These are phyloP conservation scores for Drosophila seguyi DNA, from an alignment of 1,140 invertebrate genomes.

Conservation along the genomic window DNA sequence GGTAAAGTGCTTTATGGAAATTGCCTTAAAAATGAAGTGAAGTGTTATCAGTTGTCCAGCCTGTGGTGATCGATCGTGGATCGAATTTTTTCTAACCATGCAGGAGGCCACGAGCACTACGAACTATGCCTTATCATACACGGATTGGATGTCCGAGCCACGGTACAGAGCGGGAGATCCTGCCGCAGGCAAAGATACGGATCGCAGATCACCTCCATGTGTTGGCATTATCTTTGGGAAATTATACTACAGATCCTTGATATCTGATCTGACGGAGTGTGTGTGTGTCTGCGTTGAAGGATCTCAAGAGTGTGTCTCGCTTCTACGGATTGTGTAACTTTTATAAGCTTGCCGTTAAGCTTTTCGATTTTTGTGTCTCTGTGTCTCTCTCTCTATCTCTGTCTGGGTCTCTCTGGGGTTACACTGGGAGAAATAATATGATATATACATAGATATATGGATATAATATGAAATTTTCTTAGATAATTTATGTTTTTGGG, in stretches of 20 bases:
- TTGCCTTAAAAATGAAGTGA: constrained; percentile 23
- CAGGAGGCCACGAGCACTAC: constrained; percentile 67
- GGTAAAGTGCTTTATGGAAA: constrained; percentile 24
- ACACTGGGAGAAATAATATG: neutral
- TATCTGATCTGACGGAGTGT: neutral
- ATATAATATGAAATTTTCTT: neutral
- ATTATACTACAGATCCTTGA: neutral
- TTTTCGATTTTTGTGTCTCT: constrained; percentile 18
- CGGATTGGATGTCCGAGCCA: constrained; percentile 72
- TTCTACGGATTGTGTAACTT: constrained; percentile 54
- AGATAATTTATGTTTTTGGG: neutral
- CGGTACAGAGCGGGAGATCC: constrained; percentile 41
- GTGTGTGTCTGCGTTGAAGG: constrained; percentile 25
- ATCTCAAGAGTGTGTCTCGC: constrained; percentile 27
- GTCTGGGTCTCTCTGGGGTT: neutral
- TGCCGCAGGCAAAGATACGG: constrained; percentile 9
- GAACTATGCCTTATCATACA: constrained; percentile 65
- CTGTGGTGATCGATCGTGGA: constrained; percentile 12
- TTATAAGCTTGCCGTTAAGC: constrained; percentile 41
- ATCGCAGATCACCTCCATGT: constrained; percentile 42
- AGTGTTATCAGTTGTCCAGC: constrained; percentile 25
- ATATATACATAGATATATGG: neutral
- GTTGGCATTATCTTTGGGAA: constrained; percentile 18
- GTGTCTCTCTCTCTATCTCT: constrained; percentile 14
- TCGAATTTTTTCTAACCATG: constrained; percentile 23